Conservation (phyloP, 2,888 invertebrate species). For the Agapostemon virescens region DNA sequence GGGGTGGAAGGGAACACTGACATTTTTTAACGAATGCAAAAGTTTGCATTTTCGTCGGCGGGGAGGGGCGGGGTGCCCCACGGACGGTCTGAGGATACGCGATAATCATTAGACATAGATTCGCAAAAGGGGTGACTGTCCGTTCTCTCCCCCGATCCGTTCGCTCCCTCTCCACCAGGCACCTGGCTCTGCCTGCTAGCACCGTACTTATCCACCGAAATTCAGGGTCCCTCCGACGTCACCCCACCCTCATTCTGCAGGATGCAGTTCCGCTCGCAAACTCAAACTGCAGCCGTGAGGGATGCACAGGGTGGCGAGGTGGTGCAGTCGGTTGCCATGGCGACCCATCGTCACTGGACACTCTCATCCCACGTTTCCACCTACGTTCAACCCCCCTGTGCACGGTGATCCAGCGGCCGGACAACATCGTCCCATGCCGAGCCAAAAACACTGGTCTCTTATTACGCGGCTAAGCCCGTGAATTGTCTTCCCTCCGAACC, state of each 20-base stretch:
- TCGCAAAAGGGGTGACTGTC: constrained; percentile 72
- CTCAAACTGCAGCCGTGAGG: constrained; percentile 78
- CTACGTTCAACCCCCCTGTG: constrained; percentile 68
- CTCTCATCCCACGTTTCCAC: constrained; percentile 68
- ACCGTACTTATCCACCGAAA: constrained; percentile 75
- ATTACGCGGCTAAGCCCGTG: constrained; percentile 77
- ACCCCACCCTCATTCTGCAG: constrained; percentile 60
- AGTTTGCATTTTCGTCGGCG: constrained; percentile 54
- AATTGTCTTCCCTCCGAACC: constrained; percentile 73
- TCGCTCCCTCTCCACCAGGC: constrained; percentile 49
- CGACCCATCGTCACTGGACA: constrained; percentile 79
- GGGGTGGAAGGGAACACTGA: constrained; percentile 31
- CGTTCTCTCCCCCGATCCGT: constrained; percentile 49
- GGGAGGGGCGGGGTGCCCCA: background rate
- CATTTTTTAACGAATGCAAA: constrained; percentile 63
- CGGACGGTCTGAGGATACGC: constrained; percentile 58
- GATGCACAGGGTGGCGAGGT: constrained; percentile 75
- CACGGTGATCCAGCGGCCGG: constrained; percentile 78
- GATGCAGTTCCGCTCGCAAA: constrained; percentile 74
- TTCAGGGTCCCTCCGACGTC: constrained; percentile 71
- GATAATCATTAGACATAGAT: constrained; percentile 76
- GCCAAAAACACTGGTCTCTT: constrained; percentile 79
- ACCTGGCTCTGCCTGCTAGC: constrained; percentile 37
- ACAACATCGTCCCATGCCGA: constrained; percentile 76
- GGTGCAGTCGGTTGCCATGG: constrained; percentile 79